Conservation (phyloP, 2,797 vertebrate species). For the Eidolon dupreanum region DNA sequence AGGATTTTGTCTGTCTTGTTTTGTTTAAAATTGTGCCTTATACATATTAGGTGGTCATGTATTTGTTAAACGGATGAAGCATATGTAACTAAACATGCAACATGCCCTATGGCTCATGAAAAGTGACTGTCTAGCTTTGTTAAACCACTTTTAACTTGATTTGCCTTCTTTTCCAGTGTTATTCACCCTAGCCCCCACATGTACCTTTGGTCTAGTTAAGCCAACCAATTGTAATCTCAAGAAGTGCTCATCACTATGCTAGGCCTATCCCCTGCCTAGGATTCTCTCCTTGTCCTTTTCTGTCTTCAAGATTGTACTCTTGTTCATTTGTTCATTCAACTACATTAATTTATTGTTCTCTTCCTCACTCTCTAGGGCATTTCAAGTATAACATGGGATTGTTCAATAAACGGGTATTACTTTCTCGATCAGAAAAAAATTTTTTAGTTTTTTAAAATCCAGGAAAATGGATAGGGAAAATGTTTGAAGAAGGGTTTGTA, state of each 20-base stretch:
- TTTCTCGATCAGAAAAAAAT: background rate
- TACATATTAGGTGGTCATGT: background rate
- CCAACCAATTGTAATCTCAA: background rate
- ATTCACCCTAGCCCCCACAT: too few species aligned
- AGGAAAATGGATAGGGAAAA: background rate
- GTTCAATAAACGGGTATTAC: background rate
- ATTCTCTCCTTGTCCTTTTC: background rate
- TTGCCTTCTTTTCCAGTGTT: background rate
- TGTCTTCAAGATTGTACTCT: background rate
- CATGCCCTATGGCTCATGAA: background rate
- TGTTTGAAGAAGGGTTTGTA: background rate
- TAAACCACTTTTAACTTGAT: background rate
- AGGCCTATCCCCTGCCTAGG: background rate
- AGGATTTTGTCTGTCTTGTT: background rate
- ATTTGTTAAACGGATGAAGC: background rate
- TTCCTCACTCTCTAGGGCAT: background rate
- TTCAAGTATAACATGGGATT: background rate
- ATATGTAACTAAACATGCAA: background rate
- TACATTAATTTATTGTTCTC: background rate
- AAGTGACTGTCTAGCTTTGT: background rate
- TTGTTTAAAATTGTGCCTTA: background rate
- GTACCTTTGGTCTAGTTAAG: background rate
- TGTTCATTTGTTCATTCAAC: background rate
- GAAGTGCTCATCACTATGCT: background rate
- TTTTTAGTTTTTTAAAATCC: background rate